Evolutionary conservation across 2,888 invertebrate genomes (phyloP), one percentile per base, ranked within the genome.

Genomic region (Congeria kusceri): DNA sequence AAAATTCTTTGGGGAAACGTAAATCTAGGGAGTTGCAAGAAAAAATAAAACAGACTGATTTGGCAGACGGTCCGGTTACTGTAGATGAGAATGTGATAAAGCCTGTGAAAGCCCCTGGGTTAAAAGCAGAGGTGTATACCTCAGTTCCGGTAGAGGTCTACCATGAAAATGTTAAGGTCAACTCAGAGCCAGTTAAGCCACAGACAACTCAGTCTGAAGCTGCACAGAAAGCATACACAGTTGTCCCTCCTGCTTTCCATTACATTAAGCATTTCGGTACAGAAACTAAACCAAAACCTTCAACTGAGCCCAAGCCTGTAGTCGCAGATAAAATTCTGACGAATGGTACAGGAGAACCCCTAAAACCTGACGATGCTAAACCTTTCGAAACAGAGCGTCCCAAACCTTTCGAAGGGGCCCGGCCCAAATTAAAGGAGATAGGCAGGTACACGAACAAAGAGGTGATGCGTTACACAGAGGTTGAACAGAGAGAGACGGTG

Each of bases 401-500:
- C 7, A 25, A 23, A 53, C 20, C 53, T 53, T 25, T 23, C 20
- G 53, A n/a, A 28, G 57, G 15, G 0, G 27, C 57, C 4, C 71
- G 56, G 53, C 75, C 75, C 11, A 67, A 71, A 65, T 53, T 80
- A 20, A 49, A 28, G 64, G 80, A 80, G 49, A 72, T 80, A 63
- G 67, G 75, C 3, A 71, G 72, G 23, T 58, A 71, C 18, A 71
- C 67, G 32, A 75, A 75, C 20, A 56, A 68, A 46, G 75, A 64
- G 59, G 68, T 72, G 20, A 39, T 49, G 46, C 23, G 13, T 28
- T 71, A 75, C 13, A 63, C 72, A 11, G 80, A 80, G 75, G 72
- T 72, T 46, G 80, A 76, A 64, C 72, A 80, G 75, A 78, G 57
- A 73, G 70, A 74, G 75, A 75, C 39, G 46, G 66, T 72, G 39